These are phyloP conservation scores for Stenodema calcarata DNA, from an alignment of 2,888 invertebrate species.

Conservation along the genomic window DNA sequence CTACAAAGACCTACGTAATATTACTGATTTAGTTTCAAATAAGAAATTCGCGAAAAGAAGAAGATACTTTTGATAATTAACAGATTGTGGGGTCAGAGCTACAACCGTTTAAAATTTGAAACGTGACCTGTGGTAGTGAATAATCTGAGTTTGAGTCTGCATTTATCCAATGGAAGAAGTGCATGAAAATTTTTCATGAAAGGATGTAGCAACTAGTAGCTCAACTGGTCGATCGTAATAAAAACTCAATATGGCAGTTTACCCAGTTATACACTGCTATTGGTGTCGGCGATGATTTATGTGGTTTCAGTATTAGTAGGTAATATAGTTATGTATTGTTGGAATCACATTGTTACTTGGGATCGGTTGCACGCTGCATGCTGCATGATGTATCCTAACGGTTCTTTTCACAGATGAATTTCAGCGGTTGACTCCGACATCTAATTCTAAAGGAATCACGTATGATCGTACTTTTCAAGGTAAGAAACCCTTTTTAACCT, in stretches of 20 bases:
- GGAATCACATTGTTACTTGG: background rate
- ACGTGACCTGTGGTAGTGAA: too few relatives aligned
- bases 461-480: background rate
- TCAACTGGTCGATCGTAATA: background rate
- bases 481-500: background rate
- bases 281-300: background rate
- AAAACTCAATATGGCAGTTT: background rate
- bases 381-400: slow-evolving; percentile 22
- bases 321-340: background rate
- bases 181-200: too few relatives aligned
- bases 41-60: too few relatives aligned
- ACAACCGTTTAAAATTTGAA: too few relatives aligned
- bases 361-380: background rate
- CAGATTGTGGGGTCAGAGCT: too few relatives aligned
- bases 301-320: background rate
- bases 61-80: too few relatives aligned
- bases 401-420: slow-evolving; percentile 20
- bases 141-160: too few relatives aligned
- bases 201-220: background rate
- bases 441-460: background rate
- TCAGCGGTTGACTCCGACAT: background rate
- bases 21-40: too few relatives aligned
- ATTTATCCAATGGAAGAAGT: too few relatives aligned
- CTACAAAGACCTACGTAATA: too few relatives aligned
- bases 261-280: background rate